Evolutionary conservation across 1,140 invertebrate species (phyloP).

Genomic region (Lysiphlebus fabarum): DNA sequence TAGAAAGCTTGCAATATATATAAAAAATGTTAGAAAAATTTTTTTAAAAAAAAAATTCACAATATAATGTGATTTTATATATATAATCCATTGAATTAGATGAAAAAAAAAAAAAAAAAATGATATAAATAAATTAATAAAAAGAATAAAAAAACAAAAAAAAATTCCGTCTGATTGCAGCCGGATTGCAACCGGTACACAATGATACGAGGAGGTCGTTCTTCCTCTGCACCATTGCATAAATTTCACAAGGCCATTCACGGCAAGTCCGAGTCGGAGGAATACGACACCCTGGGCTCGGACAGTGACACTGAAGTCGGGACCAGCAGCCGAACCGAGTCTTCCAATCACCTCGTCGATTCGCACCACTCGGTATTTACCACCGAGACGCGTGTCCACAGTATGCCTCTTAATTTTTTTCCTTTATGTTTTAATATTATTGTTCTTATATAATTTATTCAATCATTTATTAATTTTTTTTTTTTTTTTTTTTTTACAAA

Average conservation of each 20-base stretch:
- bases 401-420: constrained; percentile 43
- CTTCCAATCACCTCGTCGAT: constrained; percentile 59
- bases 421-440: constrained; percentile 25
- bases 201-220: constrained; percentile 55
- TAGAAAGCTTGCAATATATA: not conserved
- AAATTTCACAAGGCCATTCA: constrained; percentile 56
- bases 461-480: not conserved
- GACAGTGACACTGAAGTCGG: constrained; percentile 59
- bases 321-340: constrained; percentile 55
- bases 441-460: constrained; percentile 8
- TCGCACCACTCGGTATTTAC: constrained; percentile 54
- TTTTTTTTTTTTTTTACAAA: no score
- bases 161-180: constrained; percentile 56
- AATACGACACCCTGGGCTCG: constrained; percentile 61
- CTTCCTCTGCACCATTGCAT: constrained; percentile 54
- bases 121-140: not conserved
- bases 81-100: constrained; percentile 1
- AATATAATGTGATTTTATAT: no score
- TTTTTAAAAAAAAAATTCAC: no score
- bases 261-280: constrained; percentile 62
- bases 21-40: not conserved
- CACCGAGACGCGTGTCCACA: constrained; percentile 55
- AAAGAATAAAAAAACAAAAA: constrained; percentile 19
- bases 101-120: constrained; percentile 7
- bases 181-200: constrained; percentile 58